A percentile compares a stretch with the other conserved stretches of the same genome.
These are phyloP conservation scores for Drosophila diplacantha DNA, from an alignment of 2,888 invertebrate species.

Conservation along the genomic window DNA sequence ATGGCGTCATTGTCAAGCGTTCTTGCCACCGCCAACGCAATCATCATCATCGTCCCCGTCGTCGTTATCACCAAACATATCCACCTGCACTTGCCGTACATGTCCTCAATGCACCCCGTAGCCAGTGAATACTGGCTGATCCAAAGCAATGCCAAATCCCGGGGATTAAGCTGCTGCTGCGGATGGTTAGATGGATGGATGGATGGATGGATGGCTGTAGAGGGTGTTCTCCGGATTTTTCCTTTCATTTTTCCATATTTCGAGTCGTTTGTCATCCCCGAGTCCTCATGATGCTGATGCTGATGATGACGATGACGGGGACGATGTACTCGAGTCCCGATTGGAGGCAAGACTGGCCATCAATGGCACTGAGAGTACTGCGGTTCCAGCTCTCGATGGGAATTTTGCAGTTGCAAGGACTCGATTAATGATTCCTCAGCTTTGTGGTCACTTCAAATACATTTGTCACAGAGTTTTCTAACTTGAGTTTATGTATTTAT, in stretches of 20 bases:
- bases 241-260: slow-evolving; percentile 36
- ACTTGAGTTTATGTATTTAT: not conserved
- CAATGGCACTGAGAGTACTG: slow-evolving; percentile 5
- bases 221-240: slow-evolving; percentile 19
- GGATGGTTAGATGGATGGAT: slow-evolving; percentile 11
- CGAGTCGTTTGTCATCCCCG: slow-evolving; percentile 31
- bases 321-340: slow-evolving; percentile 22
- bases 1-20: slow-evolving; percentile 64
- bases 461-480: not conserved
- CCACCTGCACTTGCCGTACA: slow-evolving; percentile 31
- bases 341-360: slow-evolving; percentile 10
- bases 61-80: slow-evolving; percentile 33
- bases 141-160: slow-evolving; percentile 37
- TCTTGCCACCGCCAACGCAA: slow-evolving; percentile 31
- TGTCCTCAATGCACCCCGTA: slow-evolving; percentile 14
- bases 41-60: slow-evolving; percentile 30
- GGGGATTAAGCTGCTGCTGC: slow-evolving; percentile 23
- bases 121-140: slow-evolving; percentile 16
- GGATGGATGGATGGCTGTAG: slow-evolving; percentile 20
- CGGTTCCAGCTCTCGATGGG: slow-evolving; percentile 15
- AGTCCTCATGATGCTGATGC: slow-evolving; percentile 2
- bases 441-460: slow-evolving; percentile 18
- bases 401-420: slow-evolving; percentile 13
- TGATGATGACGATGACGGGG: slow-evolving; percentile 8
- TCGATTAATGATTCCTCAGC: slow-evolving; percentile 19